Percentiles rank a stretch among this genome's conserved stretches.
Conservation (phyloP, 2,888 invertebrate species). For the Chymomyza fuscimana region DNA sequence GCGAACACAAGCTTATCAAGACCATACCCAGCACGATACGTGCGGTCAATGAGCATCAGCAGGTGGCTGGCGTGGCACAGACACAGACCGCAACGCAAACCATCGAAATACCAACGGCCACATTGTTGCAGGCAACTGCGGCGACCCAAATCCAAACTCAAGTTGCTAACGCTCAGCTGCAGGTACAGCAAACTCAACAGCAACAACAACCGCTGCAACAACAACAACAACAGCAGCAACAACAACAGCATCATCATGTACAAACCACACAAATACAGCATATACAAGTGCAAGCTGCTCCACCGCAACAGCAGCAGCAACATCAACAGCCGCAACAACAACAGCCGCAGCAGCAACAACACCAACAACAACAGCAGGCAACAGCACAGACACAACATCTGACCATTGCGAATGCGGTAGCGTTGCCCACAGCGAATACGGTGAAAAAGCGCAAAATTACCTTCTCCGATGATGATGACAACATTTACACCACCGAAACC, state of each 20-base stretch:
- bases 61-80: conserved; percentile 55
- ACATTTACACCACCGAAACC: conserved; percentile 78
- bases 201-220: conserved; percentile 52
- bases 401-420: conserved; percentile 65
- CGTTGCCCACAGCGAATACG: conserved; percentile 57
- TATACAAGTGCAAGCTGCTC: conserved; percentile 73
- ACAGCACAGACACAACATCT: conserved; percentile 60
- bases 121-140: conserved; percentile 71
- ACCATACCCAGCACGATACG: conserved; percentile 79
- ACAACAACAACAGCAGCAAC: conserved; percentile 43
- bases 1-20: conserved; percentile 78
- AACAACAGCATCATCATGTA: conserved; percentile 71
- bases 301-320: conserved; percentile 58
- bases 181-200: conserved; percentile 55
- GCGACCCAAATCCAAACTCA: conserved; percentile 57
- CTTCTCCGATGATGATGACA: conserved; percentile 79
- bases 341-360: conserved; percentile 52
- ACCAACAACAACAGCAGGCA: conserved; percentile 59
- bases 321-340: conserved; percentile 51
- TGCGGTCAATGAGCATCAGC: conserved; percentile 72
- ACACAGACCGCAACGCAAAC: conserved; percentile 72
- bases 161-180: conserved; percentile 56
- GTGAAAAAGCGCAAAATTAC: conserved; percentile 78
- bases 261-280: conserved; percentile 76
- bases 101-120: conserved; percentile 76